phyloP scores from a whole-genome alignment of 37 sponge, comb jelly and placozoan species.

The Diacarnus erythraeanus region DNA sequence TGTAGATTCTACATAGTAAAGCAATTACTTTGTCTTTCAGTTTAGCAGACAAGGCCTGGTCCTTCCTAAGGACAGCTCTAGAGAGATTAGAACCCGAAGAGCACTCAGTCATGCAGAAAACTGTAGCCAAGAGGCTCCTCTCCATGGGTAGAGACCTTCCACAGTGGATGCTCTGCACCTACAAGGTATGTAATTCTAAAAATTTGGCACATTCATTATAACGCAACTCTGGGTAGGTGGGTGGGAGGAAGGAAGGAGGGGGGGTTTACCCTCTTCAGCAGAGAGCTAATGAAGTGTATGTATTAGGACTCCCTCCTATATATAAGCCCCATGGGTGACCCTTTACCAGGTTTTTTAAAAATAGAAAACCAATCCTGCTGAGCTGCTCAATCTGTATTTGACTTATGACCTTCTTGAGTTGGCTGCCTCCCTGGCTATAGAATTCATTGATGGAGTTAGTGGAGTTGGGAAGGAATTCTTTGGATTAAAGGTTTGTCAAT shows the following conservation, averaged over 20 bases:
- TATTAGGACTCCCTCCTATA: too few relatives aligned
- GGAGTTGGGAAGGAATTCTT: constrained; percentile 54
- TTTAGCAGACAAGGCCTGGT: constrained; percentile 58
- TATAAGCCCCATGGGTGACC: not conserved
- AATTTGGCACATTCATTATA: too few relatives aligned
- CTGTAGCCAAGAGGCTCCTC: constrained; percentile 60
- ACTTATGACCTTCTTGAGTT: constrained; percentile 46
- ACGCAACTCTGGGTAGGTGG: too few relatives aligned
- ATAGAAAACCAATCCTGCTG: constrained; percentile 48
- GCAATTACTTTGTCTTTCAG: constrained; percentile 6
- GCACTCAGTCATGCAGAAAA: constrained; percentile 20
- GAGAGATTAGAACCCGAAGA: not conserved
- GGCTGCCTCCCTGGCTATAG: constrained; percentile 44
- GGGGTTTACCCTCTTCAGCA: too few relatives aligned
- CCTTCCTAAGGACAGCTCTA: constrained; percentile 18
- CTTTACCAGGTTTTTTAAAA: not conserved
- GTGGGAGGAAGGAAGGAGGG: too few relatives aligned
- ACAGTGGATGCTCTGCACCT: constrained; percentile 59
- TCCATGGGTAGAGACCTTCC: constrained; percentile 42
- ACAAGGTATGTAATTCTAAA: constrained; percentile 37
- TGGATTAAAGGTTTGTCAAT: constrained; percentile 42
- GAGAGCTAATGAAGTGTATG: too few relatives aligned
- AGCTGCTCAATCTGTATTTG: constrained; percentile 49
- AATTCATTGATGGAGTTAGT: constrained; percentile 66
- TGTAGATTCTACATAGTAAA: not conserved